Percentiles rank a stretch among this genome's conserved stretches.
Evolutionary conservation across 2,888 invertebrate genomes (phyloP).

Genomic region (Aporophyla nigra): DNA sequence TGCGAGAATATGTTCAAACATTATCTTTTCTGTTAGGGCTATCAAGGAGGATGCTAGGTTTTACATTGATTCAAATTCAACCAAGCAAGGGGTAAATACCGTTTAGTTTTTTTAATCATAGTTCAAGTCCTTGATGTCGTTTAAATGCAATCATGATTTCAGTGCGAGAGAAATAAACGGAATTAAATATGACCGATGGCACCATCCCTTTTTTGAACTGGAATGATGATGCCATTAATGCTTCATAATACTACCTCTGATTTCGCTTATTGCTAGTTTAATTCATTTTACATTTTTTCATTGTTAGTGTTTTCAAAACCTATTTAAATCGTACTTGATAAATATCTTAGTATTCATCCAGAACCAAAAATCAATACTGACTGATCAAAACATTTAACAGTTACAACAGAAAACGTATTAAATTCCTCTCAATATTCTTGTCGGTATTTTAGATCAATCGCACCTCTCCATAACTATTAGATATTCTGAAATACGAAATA

Average conservation of each 20-base stretch:
- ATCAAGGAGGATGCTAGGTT: slow-evolving; percentile 74
- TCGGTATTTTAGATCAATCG: slow-evolving; percentile 31
- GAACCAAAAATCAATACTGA: neutral
- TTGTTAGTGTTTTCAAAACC: neutral
- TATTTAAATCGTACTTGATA: neutral
- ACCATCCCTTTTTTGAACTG: neutral
- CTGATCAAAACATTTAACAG: neutral
- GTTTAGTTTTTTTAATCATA: neutral
- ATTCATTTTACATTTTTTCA: neutral
- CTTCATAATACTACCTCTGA: neutral
- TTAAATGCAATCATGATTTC: neutral
- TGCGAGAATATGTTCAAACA: slow-evolving; percentile 73
- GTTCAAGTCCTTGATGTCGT: neutral
- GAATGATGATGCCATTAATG: neutral
- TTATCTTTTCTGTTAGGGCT: slow-evolving; percentile 76
- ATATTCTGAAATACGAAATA: slow-evolving; percentile 29
- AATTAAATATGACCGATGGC: too few relatives aligned
- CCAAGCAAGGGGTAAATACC: neutral
- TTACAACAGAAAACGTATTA: neutral
- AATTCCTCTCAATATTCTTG: neutral
- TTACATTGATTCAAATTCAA: neutral
- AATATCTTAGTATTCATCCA: neutral
- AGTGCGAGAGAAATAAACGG: neutral
- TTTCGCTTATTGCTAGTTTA: neutral
- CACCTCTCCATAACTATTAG: slow-evolving; percentile 7